Conservation (phyloP, 30 jellyfish, hydroid and myxozoan species). For the Chironex yamaguchii region DNA sequence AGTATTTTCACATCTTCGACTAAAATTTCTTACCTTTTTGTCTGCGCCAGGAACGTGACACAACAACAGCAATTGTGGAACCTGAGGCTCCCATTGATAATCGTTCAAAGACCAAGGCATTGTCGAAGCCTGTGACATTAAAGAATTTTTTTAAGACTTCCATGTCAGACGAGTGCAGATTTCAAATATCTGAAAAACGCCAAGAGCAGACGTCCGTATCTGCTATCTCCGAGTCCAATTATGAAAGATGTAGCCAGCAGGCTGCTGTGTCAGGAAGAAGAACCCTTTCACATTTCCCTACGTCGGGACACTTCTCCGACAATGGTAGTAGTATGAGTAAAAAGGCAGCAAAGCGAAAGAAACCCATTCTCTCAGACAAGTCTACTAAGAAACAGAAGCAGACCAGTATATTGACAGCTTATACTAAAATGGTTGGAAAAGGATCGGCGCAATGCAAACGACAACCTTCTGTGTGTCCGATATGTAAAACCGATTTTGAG, state of each 20-base stretch:
- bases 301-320: not conserved
- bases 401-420: slow-evolving; percentile 44
- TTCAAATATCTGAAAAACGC: not conserved
- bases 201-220: not conserved
- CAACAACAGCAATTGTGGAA: slow-evolving; percentile 24
- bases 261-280: not conserved
- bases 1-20: no score
- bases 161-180: not conserved
- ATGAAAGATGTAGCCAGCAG: no score
- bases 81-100: slow-evolving; percentile 37
- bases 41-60: no score
- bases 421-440: no score
- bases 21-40: no score
- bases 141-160: slow-evolving; percentile 72
- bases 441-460: no score
- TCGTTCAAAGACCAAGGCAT: slow-evolving; percentile 56
- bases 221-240: not conserved
- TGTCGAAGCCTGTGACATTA: slow-evolving; percentile 74
- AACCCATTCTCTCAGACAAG: not conserved
- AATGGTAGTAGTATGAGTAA: not conserved
- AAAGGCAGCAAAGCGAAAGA: slow-evolving; percentile 9
- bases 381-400: slow-evolving; percentile 69
- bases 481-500: slow-evolving; percentile 68
- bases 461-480: slow-evolving; percentile 68
- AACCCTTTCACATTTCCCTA: not conserved